Percentiles rank a stretch among this genome's conserved stretches.
phyloP scores from a whole-genome alignment of 2,888 invertebrate genomes.

The Lithophane leautieri region DNA sequence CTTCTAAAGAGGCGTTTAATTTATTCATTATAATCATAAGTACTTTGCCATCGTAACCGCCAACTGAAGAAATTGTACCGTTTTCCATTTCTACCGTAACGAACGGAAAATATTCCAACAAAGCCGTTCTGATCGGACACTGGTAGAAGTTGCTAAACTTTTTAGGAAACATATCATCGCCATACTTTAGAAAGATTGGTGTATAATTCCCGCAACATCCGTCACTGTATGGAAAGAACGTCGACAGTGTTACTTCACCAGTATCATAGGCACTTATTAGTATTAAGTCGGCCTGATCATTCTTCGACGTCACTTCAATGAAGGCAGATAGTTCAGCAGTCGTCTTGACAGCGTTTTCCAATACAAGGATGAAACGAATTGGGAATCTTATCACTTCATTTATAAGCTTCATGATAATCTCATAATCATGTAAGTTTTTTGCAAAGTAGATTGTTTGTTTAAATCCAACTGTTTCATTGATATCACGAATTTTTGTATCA shows the following conservation, averaged over 20 bases:
- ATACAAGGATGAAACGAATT: slow-evolving; percentile 72
- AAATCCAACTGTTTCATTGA: slow-evolving; percentile 62
- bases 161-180: slow-evolving; percentile 69
- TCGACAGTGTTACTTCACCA: slow-evolving; percentile 67
- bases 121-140: slow-evolving; percentile 73
- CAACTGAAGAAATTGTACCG: slow-evolving; percentile 62
- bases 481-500: slow-evolving; percentile 42
- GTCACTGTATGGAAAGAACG: slow-evolving; percentile 75
- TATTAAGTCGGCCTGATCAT: slow-evolving; percentile 76
- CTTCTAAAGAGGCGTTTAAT: slow-evolving; percentile 73
- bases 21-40: slow-evolving; percentile 66
- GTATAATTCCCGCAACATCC: slow-evolving; percentile 72
- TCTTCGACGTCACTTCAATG: slow-evolving; percentile 73
- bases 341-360: slow-evolving; percentile 59
- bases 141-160: slow-evolving; percentile 78
- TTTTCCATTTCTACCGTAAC: slow-evolving; percentile 62
- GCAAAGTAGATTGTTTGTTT: slow-evolving; percentile 76
- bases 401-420: slow-evolving; percentile 65
- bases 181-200: slow-evolving; percentile 66
- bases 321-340: slow-evolving; percentile 55
- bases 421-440: slow-evolving; percentile 67
- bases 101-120: slow-evolving; percentile 70
- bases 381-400: slow-evolving; percentile 67
- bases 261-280: slow-evolving; percentile 65
- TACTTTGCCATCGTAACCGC: slow-evolving; percentile 73